Base-by-base conservation (phyloP, 2,888 invertebrate species). In the Laothoe populi region DNA sequence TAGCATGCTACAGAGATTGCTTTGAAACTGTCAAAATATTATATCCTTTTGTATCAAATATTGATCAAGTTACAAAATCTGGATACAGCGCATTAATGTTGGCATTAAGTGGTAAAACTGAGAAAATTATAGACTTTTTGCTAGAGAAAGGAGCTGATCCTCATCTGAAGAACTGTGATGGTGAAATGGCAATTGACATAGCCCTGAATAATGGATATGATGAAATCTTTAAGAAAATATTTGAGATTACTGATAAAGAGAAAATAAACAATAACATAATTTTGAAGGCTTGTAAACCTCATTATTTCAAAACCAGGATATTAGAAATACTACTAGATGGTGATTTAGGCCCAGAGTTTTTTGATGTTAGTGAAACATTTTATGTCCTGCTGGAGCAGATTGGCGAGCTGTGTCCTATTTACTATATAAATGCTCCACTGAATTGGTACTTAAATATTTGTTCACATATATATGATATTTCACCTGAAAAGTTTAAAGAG, bases 1-100 rank as follows among this genome's bases (percentile, higher is more conserved):
- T 92, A 68, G 92, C 93, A 49, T 90, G 91, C 63, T 84, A 81
- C 61, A 87, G 85, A 71, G 88, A 90, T 11, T 85, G 84, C 67
- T 75, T 78, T 38, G 71, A 85, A 64, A 80, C 83, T 58, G 83
- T 92, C 1, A 65, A 78, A 65, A 76, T 72, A 63, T 71, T 93
- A 57, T 80, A 78, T 60, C 85, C 86, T 13, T 93, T 89, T 73
- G 75, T 88, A 4, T 75, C 73, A 67, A 82, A 93, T 72, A 77
- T 93, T 10, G 88, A 93, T 70, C 79, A 86, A 66, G 67, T 74
- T 8, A 83, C 87, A 35, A 64, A 64, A 2, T 81, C 84, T 64
- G 89, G 88, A 35, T 84, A 90, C 57, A 88, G 85, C 35, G 81
- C 91, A 2, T 72, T 93, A 21, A 87, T 88, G 67, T 71, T 87